phyloP scores from a whole-genome alignment of 2,797 vertebrate species.

The Yasuhikotakia modesta region DNA sequence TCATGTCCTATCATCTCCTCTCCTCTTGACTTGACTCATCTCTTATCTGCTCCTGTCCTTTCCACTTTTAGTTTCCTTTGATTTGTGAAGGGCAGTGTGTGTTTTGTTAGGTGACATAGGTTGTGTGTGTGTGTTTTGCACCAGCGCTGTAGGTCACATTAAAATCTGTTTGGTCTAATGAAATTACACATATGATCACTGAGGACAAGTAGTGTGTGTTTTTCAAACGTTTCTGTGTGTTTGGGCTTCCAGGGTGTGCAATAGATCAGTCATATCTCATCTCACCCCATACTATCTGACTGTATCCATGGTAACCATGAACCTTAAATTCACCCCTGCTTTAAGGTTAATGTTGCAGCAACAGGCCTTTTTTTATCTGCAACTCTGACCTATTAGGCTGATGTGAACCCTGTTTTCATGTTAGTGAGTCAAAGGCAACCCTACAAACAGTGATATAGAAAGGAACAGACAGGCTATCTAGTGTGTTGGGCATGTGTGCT shows the following conservation, averaged over 20 bases:
- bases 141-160: neutral
- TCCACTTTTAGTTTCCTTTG: neutral
- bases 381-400: neutral
- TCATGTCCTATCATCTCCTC: neutral
- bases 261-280: constrained; percentile 2
- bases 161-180: constrained; percentile 11
- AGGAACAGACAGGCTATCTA: constrained; percentile 4
- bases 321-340: neutral
- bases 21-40: too few species aligned
- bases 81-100: constrained; percentile 18
- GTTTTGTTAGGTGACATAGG: neutral
- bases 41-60: neutral
- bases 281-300: neutral
- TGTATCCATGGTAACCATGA: neutral
- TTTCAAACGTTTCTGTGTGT: neutral
- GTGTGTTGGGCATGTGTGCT: neutral
- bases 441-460: neutral
- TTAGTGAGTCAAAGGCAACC: neutral
- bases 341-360: neutral
- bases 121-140: constrained; percentile 15
- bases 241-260: neutral
- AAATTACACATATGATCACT: constrained; percentile 32
- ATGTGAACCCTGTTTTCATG: neutral
- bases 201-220: constrained; percentile 17
- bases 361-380: neutral